These are phyloP conservation scores for Urechis unicinctus DNA, from an alignment of 2,888 invertebrate species.

Conservation along the genomic window DNA sequence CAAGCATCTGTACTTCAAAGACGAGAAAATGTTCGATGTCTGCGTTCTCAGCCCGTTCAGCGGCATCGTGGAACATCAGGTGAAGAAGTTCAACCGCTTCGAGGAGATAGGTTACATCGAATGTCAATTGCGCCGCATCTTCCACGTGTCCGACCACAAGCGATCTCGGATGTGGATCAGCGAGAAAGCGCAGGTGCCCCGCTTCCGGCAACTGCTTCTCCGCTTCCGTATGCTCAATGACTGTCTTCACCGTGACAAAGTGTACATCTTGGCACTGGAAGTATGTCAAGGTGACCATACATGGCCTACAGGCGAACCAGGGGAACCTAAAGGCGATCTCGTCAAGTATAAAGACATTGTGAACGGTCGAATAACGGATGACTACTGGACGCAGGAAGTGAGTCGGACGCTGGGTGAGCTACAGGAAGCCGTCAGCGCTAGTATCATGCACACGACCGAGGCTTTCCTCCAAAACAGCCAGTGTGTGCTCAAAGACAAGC, in stretches of 20 bases:
- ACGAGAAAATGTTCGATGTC: slow-evolving; percentile 21
- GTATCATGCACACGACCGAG: slow-evolving; percentile 6
- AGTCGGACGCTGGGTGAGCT: slow-evolving; percentile 5
- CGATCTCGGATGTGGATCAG: slow-evolving; percentile 19
- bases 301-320: slow-evolving; percentile 21
- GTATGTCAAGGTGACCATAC: slow-evolving; percentile 7
- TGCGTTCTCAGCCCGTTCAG: slow-evolving; percentile 21
- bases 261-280: slow-evolving; percentile 21
- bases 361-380: slow-evolving; percentile 9
- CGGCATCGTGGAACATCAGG: slow-evolving; percentile 21
- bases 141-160: slow-evolving; percentile 15
- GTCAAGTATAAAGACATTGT: slow-evolving; percentile 15
- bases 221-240: slow-evolving; percentile 21
- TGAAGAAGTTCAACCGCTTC: slow-evolving; percentile 19
- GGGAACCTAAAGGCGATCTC: slow-evolving; percentile 20
- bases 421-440: slow-evolving; percentile 5
- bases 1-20: slow-evolving; percentile 22
- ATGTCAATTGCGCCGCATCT: slow-evolving; percentile 17
- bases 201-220: slow-evolving; percentile 19
- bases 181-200: slow-evolving; percentile 20
- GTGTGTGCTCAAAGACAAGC: slow-evolving; percentile 7
- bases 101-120: slow-evolving; percentile 23
- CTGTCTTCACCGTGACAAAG: slow-evolving; percentile 17
- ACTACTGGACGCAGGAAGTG: slow-evolving; percentile 10
- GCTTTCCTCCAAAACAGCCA: slow-evolving; percentile 14